Base-by-base conservation (phyloP, 2,797 vertebrate species). In the Enteromius radiatus region DNA sequence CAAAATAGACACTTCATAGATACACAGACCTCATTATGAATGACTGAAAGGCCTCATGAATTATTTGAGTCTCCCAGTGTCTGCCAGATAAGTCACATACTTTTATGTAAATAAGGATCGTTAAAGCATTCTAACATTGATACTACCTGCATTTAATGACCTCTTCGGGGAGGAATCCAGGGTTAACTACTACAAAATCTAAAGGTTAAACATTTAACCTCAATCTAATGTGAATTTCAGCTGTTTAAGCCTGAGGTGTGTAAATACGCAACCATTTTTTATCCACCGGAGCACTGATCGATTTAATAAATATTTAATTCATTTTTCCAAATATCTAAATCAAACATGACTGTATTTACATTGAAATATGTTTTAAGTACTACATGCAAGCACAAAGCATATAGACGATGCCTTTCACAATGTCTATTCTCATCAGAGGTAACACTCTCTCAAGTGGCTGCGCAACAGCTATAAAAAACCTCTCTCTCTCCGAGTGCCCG, bases 1-100 rank as follows among this genome's bases (percentile, higher is more conserved):
- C 86, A 89, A 84, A 88, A 90, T 82, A 83, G 63, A 75, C 68
- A 87, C 85, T 87, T 92, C 91, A 87, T 90, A 91, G 88, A 91
- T 91, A 91, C 91, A 92, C 92, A 92, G 90, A 92, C 85, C 90
- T 80, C 85, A 80, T 86, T 87, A 91, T 93, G 90, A 87, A 92
- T 93, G 85, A 93, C 92, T 92, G 87, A 93, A 84, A 78, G 76
- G 83, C 67, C 71, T 83, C 76, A 91, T 92, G 78, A 93, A 92
- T 93, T 84, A 92, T 92, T 90, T 90, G 84, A 87, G 65, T 84
- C 84, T 84, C 86, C 89, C 83, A 86, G 47, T 85, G 82, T 54
- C 69, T 83, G 78, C 75, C 31, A 59, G 78, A 80, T 77, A 69
- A 73, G 73, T 74, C 59, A 63, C 21, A 63, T 54, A 15, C 67